Percentiles rank a stretch among this genome's conserved stretches.
Conservation (phyloP, 1,140 invertebrate species). For the Lepidurus couesii region DNA sequence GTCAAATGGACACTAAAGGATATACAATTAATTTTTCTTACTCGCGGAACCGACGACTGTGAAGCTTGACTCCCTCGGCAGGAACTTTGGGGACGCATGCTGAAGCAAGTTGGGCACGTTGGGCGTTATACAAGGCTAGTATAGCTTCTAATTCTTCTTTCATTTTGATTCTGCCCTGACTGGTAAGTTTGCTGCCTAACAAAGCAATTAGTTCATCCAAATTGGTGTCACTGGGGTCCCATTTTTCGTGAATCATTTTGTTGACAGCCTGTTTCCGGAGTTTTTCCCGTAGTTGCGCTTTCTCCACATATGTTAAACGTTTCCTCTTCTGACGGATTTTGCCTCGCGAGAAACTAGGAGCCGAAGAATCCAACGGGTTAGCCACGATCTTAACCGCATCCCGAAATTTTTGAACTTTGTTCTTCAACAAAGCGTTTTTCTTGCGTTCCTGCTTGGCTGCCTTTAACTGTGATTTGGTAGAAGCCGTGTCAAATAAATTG, state of each 20-base stretch:
- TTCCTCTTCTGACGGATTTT: conserved; percentile 34
- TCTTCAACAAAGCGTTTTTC: conserved; percentile 27
- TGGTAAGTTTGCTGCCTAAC: neutral
- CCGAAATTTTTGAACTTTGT: neutral
- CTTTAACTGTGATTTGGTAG: conserved; percentile 23
- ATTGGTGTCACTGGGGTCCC: conserved; percentile 1
- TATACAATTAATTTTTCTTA: neutral
- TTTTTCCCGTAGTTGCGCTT: conserved; percentile 23
- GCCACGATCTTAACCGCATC: conserved; percentile 23
- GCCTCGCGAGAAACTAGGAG: conserved; percentile 30
- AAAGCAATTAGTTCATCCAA: neutral
- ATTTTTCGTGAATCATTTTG: conserved; percentile 30
- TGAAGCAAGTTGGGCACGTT: neutral
- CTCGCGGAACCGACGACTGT: neutral
- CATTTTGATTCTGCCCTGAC: neutral
- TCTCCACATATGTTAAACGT: conserved; percentile 30
- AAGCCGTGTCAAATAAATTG: conserved; percentile 30
- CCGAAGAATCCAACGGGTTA: conserved; percentile 30
- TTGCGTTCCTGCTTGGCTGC: conserved; percentile 25
- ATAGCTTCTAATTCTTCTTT: neutral
- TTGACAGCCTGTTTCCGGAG: conserved; percentile 21
- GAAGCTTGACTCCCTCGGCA: neutral
- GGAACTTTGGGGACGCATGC: neutral
- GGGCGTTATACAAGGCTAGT: neutral
- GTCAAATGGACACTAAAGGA: neutral